These are phyloP conservation scores for Larimichthys polyactis DNA, from an alignment of 2,113 vertebrate species.

Conservation along the genomic window DNA sequence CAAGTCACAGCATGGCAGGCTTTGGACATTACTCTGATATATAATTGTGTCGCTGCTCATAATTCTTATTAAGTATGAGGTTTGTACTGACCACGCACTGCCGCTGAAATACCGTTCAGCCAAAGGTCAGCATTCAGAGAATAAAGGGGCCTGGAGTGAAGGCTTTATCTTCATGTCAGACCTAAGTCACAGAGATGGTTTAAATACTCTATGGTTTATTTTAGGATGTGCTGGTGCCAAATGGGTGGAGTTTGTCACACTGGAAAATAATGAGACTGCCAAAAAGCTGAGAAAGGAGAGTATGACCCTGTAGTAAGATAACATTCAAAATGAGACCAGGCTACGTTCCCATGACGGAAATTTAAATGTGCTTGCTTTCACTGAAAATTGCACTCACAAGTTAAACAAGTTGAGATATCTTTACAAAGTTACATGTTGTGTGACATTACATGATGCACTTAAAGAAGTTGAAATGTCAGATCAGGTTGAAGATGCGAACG, in stretches of 20 bases:
- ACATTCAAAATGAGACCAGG: conserved; percentile 1
- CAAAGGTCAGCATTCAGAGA: conserved; percentile 60
- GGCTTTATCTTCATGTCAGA: conserved; percentile 46
- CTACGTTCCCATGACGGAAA: neutral
- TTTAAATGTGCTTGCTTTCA: neutral
- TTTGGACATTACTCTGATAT: conserved; percentile 39
- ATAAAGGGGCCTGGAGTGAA: conserved; percentile 23
- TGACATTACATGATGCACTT: neutral
- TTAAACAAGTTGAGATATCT: neutral
- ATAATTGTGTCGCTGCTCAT: conserved; percentile 60
- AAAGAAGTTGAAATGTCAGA: too few species aligned
- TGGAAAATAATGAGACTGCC: conserved; percentile 40
- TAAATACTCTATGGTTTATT: conserved; percentile 46
- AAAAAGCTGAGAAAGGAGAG: conserved; percentile 32
- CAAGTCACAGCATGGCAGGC: conserved; percentile 30
- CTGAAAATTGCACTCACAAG: neutral
- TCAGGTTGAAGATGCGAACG: neutral
- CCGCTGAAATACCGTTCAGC: conserved; percentile 52
- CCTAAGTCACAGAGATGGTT: conserved; percentile 42
- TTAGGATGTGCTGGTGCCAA: conserved; percentile 36
- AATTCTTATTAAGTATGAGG: conserved; percentile 58
- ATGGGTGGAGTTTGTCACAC: conserved; percentile 33
- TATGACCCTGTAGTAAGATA: conserved; percentile 30
- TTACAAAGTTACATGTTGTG: neutral
- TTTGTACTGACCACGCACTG: conserved; percentile 44